phyloP scores from a whole-genome alignment of 2,113 vertebrate species.

The Brienomyrus longianalis region DNA sequence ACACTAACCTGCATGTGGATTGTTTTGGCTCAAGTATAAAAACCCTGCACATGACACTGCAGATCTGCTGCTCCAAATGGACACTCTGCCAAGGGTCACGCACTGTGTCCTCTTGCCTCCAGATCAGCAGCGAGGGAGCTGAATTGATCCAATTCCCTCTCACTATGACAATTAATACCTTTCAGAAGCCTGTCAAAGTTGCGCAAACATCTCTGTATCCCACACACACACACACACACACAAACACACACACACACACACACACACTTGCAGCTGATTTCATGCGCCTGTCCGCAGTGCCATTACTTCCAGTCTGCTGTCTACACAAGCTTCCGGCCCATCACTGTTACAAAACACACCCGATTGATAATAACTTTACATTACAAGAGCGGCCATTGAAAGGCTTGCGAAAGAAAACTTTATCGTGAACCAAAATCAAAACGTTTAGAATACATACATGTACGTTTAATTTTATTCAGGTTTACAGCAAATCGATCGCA shows the following conservation, averaged over 20 bases:
- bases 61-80: neutral
- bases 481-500: neutral
- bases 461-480: neutral
- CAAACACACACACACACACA: neutral
- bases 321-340: neutral
- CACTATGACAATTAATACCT: neutral
- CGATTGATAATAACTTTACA: neutral
- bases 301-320: neutral
- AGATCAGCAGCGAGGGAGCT: neutral
- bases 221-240: neutral
- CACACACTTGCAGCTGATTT: neutral
- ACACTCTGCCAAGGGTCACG: neutral
- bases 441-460: neutral
- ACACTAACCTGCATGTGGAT: neutral
- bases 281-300: neutral
- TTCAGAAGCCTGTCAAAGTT: neutral
- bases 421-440: neutral
- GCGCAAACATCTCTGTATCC: neutral
- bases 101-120: neutral
- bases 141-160: neutral
- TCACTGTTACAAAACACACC: neutral
- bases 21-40: neutral
- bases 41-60: neutral
- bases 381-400: neutral
- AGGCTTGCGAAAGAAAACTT: neutral